Percentiles rank a stretch among this genome's conserved stretches.
Evolutionary conservation across 2,888 invertebrate species (phyloP).

Genomic region (Pomacea canaliculata): DNA sequence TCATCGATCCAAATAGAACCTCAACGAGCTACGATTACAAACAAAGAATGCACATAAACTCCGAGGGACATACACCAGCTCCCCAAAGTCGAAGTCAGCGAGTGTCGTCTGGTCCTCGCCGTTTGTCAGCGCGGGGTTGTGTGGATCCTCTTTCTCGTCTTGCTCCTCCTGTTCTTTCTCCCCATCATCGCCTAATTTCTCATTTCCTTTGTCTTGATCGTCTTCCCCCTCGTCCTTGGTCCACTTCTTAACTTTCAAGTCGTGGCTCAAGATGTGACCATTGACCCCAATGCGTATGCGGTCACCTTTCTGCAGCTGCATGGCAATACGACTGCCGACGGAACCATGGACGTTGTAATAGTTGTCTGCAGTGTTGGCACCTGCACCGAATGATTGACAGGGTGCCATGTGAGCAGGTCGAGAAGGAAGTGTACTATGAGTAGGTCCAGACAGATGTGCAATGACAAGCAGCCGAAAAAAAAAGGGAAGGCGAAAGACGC

Average conservation of each 20-base stretch:
- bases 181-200: neutral
- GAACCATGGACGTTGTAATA: slow-evolving; percentile 61
- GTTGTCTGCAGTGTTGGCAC: slow-evolving; percentile 41
- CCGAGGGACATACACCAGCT: slow-evolving; percentile 22
- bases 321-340: slow-evolving; percentile 58
- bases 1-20: too few relatives aligned
- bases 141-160: slow-evolving; percentile 1
- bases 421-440: too few relatives aligned
- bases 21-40: too few relatives aligned
- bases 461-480: too few relatives aligned
- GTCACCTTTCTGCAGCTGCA: slow-evolving; percentile 59
- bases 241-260: slow-evolving; percentile 51
- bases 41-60: too few relatives aligned
- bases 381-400: slow-evolving; percentile 26
- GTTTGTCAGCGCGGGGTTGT: neutral
- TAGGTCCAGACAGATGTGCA: too few relatives aligned
- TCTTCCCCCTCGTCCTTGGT: slow-evolving; percentile 29
- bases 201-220: neutral
- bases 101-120: neutral
- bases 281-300: slow-evolving; percentile 64
- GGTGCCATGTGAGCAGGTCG: too few relatives aligned
- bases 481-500: too few relatives aligned
- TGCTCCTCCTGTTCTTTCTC: slow-evolving; percentile 15
- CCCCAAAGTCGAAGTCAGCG: slow-evolving; percentile 14
- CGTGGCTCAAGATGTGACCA: slow-evolving; percentile 51